Base-by-base conservation (phyloP, 2,113 vertebrate species). In the Sinocyclocheilus anophthalmus region DNA sequence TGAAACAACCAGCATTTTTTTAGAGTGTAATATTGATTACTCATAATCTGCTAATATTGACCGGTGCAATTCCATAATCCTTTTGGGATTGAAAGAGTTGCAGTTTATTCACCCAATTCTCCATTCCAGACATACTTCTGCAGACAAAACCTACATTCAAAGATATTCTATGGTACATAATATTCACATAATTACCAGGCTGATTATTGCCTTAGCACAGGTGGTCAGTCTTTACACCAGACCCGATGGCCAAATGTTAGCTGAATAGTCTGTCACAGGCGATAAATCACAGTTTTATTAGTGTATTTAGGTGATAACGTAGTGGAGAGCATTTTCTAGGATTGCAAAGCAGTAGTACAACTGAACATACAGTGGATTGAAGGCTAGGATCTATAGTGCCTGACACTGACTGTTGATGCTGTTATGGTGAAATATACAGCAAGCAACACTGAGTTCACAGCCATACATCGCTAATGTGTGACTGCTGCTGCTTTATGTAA, bases 41-140 rank as follows among this genome's bases (percentile, higher is more conserved):
- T 63, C 75, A 30, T 53, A 84, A 84, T 86, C 69, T 84, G 69
- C 48, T 77, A 76, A 87, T 87, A 84, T 81, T 85, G 76, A 84
- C 63, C 84, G 72, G 61, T 85, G 78, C 76, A 76, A 85, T 82
- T 67, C 48, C 72, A 77, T 88, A 85, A 88, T 88, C 83, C 81
- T 26, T 8, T 24, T 8, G 76, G 33, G 77, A 67, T 81, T 76
- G 50, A 79, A 72, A 30, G 24, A 72, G 67, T 45, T 61, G 65
- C 33, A 53, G 84, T 83, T 87, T 59, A 73, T 72, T 77, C 33
- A 26, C 67, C 50, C 73, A 53, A 11, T 55, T 83, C 81, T 87
- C 61, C 20, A 26, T 69, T 77, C 33, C 57, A 78, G 83, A 45
- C 3, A 10, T 50, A 48, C 83, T 70, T 75, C 73, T 75, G n/a